Evolutionary conservation across 2,888 invertebrate genomes (phyloP).

Genomic region (Dascillus cervinus): DNA sequence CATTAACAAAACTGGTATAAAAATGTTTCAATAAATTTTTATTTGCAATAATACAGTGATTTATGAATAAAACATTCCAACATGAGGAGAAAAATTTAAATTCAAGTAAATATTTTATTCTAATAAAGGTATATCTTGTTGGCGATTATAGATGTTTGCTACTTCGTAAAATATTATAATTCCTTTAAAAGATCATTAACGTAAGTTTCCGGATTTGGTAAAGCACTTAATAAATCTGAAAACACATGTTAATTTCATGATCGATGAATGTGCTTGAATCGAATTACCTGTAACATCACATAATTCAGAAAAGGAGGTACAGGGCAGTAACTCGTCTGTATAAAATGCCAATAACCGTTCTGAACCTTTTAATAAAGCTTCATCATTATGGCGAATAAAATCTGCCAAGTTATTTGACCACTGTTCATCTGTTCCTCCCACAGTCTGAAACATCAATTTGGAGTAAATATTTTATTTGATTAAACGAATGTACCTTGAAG

Average conservation of each 20-base stretch:
- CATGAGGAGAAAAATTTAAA: too few relatives aligned
- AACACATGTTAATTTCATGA: conserved; percentile 14
- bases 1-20: too few relatives aligned
- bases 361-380: conserved; percentile 78
- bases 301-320: conserved; percentile 85
- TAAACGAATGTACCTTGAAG: conserved; percentile 67
- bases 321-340: conserved; percentile 83
- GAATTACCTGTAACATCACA: conserved; percentile 79
- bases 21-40: too few relatives aligned
- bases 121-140: too few relatives aligned
- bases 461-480: conserved; percentile 1
- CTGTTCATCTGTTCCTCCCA: conserved; percentile 66
- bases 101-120: too few relatives aligned
- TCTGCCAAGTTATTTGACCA: conserved; percentile 89
- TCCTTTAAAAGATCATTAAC: conserved; percentile 48
- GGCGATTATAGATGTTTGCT: too few relatives aligned
- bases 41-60: too few relatives aligned
- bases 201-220: conserved; percentile 57
- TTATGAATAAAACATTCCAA: too few relatives aligned
- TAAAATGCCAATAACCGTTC: conserved; percentile 74
- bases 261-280: conserved; percentile 3
- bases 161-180: too few relatives aligned
- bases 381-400: conserved; percentile 91
- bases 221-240: conserved; percentile 57
- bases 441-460: conserved; percentile 52